Base-by-base conservation (phyloP, 1,140 invertebrate species). In the Holcopasites calliopsidis region DNA sequence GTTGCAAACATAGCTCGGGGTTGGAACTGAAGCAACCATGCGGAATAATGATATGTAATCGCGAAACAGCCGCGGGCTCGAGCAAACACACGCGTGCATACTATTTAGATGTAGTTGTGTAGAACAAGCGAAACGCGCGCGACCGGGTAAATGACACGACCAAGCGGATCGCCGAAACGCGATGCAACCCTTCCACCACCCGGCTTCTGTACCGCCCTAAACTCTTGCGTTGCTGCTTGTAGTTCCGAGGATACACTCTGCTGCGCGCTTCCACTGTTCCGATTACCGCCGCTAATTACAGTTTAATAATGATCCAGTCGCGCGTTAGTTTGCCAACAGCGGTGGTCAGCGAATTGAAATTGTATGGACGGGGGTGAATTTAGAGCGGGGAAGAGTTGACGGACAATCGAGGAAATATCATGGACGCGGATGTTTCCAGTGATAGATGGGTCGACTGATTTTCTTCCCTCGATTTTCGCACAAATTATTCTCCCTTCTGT, bases 41-140 rank as follows among this genome's bases (percentile, higher is more conserved):
- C 85, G 86, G 87, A 90, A 90, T 90, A 89, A 90, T 90, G 86
- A 89, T 88, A 90, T 87, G 89, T 89, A 88, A 88, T 89, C 87
- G 87, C 77, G 77, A 87, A 85, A 84, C 86, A 87, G 80, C 78
- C 80, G 82, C 71, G 68, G 79, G 81, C 69, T 77, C 54, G 64
- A 44, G 74, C 31, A 60, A 54, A 35, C 54, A 47, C 54, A 28
- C 66, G 47, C 66, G 64, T 73, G 65, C 66, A 23, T 38, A 28
- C 11, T 26, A 50, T n/a, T 44, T 8, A 4, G 60, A 50, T 80
- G 49, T 70, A 52, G 66, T 44, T 18, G 33, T 66, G 61, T 49
- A 47, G 66, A 77, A 81, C 62, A 50, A 69, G 33, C 44, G 50
- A 61, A 73, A 64, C 26, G 33, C 58, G 50, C 52, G 60, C 26